Evolutionary conservation across 2,113 vertebrate species (phyloP), one percentile per base, ranked within the genome.

Genomic region (Regulus satrapa): DNA sequence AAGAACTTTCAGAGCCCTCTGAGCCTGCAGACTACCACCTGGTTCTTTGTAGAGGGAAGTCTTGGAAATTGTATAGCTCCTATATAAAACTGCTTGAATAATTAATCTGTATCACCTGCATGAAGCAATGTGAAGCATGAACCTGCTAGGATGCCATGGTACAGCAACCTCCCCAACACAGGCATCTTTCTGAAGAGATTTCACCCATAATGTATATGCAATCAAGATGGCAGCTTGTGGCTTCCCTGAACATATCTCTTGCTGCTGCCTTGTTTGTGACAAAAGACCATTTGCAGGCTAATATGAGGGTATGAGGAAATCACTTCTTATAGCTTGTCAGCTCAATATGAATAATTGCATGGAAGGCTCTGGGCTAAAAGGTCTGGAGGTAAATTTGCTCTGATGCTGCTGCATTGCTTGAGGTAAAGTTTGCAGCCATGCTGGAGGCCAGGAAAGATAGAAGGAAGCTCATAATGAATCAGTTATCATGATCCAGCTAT

Each of bases 151-250:
- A 18, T 78, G 45, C 12, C 28, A 25, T 36, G 34, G 67, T 54
- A 40, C 1, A 62, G 59, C 46, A 77, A 19, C 12, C 12, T 92
- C 16, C 38, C 11, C 1, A 10, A 18, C 38, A 46, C 16, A 0
- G 0, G 2, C 36, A 38, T 10, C 18, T 68, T 68, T 94, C n/a
- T 72, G 36, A 45, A 52, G 56, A 45, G 43, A 16, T 64, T 45
- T 76, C 12, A n/a, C 24, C 23, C 3, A 2, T 31, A 6, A 28
- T 82, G 18, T 40, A 18, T 10, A 8, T 0, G 0, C 10, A 55
- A 28, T 41, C 28, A 74, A 43, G 49, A 16, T n/a, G 25, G 45
- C 25, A 77, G 23, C 45, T 55, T 36, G 18, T 24, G 25, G 26
- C 32, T 75, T 92, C 26, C 32, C 7, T 54, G 66, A 6, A 61